Evolutionary conservation across 2,797 vertebrate species (phyloP), one percentile per base, ranked within the genome.

Genomic region (Harpagifer antarcticus): DNA sequence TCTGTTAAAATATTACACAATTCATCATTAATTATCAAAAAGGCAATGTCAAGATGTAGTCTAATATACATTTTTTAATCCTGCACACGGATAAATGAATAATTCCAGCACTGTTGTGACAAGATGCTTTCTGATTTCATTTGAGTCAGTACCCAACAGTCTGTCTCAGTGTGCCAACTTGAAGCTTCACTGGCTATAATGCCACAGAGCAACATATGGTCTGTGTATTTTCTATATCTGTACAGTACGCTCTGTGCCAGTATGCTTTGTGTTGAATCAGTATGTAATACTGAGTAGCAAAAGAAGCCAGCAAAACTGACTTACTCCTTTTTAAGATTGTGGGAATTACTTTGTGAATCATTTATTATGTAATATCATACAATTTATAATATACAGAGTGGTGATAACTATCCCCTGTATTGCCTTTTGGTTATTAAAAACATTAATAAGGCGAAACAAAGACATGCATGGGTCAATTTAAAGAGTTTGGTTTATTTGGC

Each of bases 81-180:
- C 20, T 5, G 50, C 54, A 49, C 54, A 56, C 31, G 53, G 53
- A 73, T 76, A 68, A 63, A 11, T 19, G 15, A 49, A 54, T 12
- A 37, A 77, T 54, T 44, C 53, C 2, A 47, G 49, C 23, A 11
- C 58, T 73, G 67, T 63, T 62, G 75, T 78, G 75, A 66, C 52
- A 50, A 55, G 59, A 64, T 77, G 72, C 56, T 77, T 66, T 54
- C 62, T 50, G 43, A 55, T 74, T 73, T 66, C 54, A 53, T 45
- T 76, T 68, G 61, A 71, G 54, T 73, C 77, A 63, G 56, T 42
- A 68, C 59, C 31, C 76, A 52, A 54, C 70, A 70, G 76, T 62
- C 67, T 79, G 82, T 76, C 42, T 78, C 74, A 72, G 9, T 72
- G 72, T 76, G 79, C 62, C 14, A 63, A 83, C 48, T 63, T 79